Base-by-base conservation (phyloP, 1,140 invertebrate genomes). In the Branchinecta lindahli region DNA sequence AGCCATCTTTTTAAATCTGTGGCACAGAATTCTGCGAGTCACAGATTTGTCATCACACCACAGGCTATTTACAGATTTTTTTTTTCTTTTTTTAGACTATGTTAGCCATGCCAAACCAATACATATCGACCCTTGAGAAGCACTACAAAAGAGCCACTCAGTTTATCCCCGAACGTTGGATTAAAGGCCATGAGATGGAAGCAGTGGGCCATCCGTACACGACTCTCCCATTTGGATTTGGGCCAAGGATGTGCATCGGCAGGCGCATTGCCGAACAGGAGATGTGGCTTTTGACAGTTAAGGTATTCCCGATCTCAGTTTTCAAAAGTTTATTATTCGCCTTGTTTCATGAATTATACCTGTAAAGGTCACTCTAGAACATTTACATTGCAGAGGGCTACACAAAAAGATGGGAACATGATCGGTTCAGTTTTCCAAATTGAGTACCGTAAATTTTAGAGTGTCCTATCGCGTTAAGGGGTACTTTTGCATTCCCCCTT, bases 191-290 rank as follows among this genome's bases (percentile, higher is more conserved):
- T 44, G 46, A 76, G 5, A 77, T 78, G 69, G 74, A 74, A 6
- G 79, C 79, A 18, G 45, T 81, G 7, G 76, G 80, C 6, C 80
- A 84, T 73, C 82, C 84, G 0, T 86, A 85, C 69, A 80, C 81
- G 8, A 82, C 79, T 72, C 75, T 79, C 45, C 84, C 84, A 0
- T 87, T 87, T 73, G 85, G 85, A 0, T 85, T 83, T 68, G 85
- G 85, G 15, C 80, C 81, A 8, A 77, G 85, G 8, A 81, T 78
- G 68, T 84, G 83, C 72, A 80, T 83, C 67, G 82, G 83, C 7
- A 70, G 75, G 9, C 79, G 89, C 71, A 89, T 92, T 74, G 90
- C 90, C 7, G 89, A 92, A 76, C 33, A 33, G 33, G 33, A 33
- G 33, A 33, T 33, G 33, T 33, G 33, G 33, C 33, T 33, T 3